phyloP scores from a whole-genome alignment of 2,113 vertebrate species.

The Nibea coibor region DNA sequence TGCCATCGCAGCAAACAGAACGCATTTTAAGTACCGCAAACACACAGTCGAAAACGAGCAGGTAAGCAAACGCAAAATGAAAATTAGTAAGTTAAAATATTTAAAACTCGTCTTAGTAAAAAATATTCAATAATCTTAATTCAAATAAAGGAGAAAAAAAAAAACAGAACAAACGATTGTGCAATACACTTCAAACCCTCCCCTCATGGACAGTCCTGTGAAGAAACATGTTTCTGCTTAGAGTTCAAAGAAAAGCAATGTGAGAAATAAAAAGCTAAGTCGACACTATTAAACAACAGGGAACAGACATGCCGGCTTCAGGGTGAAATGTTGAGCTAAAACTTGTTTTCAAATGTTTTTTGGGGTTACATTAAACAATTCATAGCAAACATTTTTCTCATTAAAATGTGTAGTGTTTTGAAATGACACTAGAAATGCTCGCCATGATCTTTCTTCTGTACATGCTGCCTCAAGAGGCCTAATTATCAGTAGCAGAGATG shows the following conservation, averaged over 20 bases:
- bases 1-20: constrained; percentile 60
- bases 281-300: background rate
- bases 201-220: constrained; percentile 31
- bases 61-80: constrained; percentile 27
- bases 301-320: constrained; percentile 1
- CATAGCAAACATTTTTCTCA: constrained; percentile 41
- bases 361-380: constrained; percentile 28
- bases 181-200: constrained; percentile 45
- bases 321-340: background rate
- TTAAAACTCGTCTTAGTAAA: constrained; percentile 35
- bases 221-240: constrained; percentile 27
- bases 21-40: background rate
- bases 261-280: constrained; percentile 5
- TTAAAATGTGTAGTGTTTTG: constrained; percentile 69
- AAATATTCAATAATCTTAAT: constrained; percentile 40
- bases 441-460: constrained; percentile 35
- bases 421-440: constrained; percentile 58
- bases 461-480: constrained; percentile 21
- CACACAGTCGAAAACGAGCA: constrained; percentile 6
- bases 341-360: constrained; percentile 15
- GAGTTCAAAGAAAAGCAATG: constrained; percentile 29
- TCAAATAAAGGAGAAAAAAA: constrained; percentile 6
- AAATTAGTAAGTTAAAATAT: constrained; percentile 24
- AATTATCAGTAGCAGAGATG: constrained; percentile 17
- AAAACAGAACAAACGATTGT: background rate